Evolutionary conservation across 1,140 invertebrate genomes (phyloP), one percentile per base, ranked within the genome.

Genomic region (Bombus terrestris): DNA sequence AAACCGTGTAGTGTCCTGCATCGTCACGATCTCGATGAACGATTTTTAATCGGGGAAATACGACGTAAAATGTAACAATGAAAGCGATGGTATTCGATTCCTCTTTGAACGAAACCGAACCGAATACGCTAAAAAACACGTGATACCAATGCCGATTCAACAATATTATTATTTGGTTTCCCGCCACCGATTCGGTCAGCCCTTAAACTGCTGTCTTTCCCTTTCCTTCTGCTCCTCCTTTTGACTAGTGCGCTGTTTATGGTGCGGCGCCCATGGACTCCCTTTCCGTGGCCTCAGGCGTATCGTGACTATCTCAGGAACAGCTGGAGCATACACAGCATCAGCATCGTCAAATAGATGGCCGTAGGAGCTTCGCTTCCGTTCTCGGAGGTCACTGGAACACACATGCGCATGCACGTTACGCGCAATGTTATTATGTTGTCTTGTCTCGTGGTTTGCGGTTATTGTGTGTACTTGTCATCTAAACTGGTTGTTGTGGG

Each of bases 331-430:
- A 87, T 83, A 57, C 86, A 78, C 87, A 92, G 82, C 64, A 78
- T 83, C 73, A 92, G 83, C 71, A 90, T 87, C 89, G 88, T 85
- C 69, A 92, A 62, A 74, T 79, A 81, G 73, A 86, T 77, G 53
- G 77, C 80, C 35, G 77, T 88, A 41, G 78, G 85, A 47, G 78
- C 75, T 66, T 83, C 77, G 74, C 91, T 87, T 73, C 91, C 88
- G 84, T 90, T 93, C 75, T 92, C 93, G 57, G 91, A 93, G 77
- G 92, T 93, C 82, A 93, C 93, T 93, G 93, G 59, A 93, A 93
- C 93, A 92, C 88, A 92, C 39, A 86, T 35, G 59, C 18, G 37
- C 43, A 18, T 32, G 41, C 41, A 74, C n/a, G 41, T 78, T 84
- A 71, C 41, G 74, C 73, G 73, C 69, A 47, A 85, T 62, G 62